Base-by-base conservation (phyloP, 2,797 vertebrate species). In the Argya squamiceps region DNA sequence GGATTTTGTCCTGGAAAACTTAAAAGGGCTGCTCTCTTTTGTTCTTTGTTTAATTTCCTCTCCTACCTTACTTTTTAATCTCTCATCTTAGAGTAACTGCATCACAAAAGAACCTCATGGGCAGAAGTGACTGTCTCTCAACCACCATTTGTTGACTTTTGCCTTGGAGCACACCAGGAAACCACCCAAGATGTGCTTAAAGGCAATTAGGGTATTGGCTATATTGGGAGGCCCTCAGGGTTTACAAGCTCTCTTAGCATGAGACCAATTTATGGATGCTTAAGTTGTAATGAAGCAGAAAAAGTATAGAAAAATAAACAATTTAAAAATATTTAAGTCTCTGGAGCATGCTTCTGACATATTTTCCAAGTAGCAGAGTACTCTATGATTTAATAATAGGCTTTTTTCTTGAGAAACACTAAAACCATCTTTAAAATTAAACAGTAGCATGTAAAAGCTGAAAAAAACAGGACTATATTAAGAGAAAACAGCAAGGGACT, bases 271-370 rank as follows among this genome's bases (percentile, higher is more conserved):
- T 80, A 87, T 53, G 75, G 56, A 89, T 74, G 78, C 49, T 92
- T 91, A 87, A 92, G 34, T 60, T 56, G 67, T 67, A 97, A 96
- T 80, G 74, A 89, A 83, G 60, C 53, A 94, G 70, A 87, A 94
- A 87, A n/a, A 43, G 12, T 62, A 70, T 4, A 41, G 29, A 90
- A 84, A 94, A 94, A 68, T 26, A 76, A 89, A 89, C 41, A 62
- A 79, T 63, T 82, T 24, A 26, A 93, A 84, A 93, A 87, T 79
- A 84, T 67, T 87, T 87, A 91, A 73, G 47, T 39, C 85, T 88
- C 53, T 29, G 44, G n/a, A 89, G 37, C 17, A 41, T 47, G 46
- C 39, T 65, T 81, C 24, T 82, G 27, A 46, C 9, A 11, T 20
- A 75, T 71, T 93, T 89, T 85, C n/a, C 30, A 77, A 95, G 71